Base-by-base conservation (phyloP, 2,113 vertebrate genomes). In the Oriolus oriolus region DNA sequence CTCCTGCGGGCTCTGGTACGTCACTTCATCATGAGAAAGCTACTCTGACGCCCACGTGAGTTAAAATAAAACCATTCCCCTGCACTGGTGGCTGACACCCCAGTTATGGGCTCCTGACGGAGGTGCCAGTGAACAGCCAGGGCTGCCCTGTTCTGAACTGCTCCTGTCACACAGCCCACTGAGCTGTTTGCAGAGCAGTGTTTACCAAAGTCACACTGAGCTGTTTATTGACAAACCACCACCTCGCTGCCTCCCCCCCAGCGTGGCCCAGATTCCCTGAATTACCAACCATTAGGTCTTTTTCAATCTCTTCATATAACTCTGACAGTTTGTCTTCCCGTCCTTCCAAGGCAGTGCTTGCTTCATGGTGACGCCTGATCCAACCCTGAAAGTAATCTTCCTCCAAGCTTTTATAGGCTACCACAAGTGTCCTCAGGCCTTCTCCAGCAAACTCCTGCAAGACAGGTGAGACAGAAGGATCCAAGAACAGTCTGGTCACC, bases 291-390 rank as follows among this genome's bases (percentile, higher is more conserved):
- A 97, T 93, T 63, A 99, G 82, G 90, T 99, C 98, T 93, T 97
- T 99, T 95, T 99, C 99, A 3, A 99, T 98, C 87, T 99, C 99
- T 93, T 99, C 98, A 47, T 98, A 99, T 39, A 99, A 60, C 30
- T 94, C 47, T 0, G 98, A 98, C 18, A 99, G 96, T 83, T 97
- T 98, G 41, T 97, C 98, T 74, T 99, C 99, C 39, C 98, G 97
- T n/a, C 96, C 97, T 1, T 98, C 98, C 96, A 99, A 83, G 52
- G 98, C 96, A 1, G 95, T 97, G 97, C 95, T 99, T 71, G 99
- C 99, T 95, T 98, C 98, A 49, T 98, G 98, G 95, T 99, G 98
- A 42, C 98, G 98, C 57, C n/a, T 68, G 84, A 49, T 98, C 99
- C 99, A 99, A 2, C 96, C 84, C 27, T 85, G 66, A 93, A 99